Conservation (phyloP, 53 echinoderm and acorn worm species). For the Mesocentrotus franciscanus region DNA sequence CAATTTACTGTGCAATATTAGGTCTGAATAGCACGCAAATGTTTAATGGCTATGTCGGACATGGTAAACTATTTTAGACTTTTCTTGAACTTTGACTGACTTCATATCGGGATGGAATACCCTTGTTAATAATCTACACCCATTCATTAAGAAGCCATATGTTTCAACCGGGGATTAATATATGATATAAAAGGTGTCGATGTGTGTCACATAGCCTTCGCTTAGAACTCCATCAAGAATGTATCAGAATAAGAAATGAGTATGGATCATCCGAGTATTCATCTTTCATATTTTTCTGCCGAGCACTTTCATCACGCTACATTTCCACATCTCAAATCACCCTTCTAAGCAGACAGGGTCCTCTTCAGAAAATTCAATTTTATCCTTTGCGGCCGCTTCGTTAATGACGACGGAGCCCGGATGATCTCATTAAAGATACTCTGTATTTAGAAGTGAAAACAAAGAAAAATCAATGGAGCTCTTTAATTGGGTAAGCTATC, state of each 20-base stretch:
- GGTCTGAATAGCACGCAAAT: not conserved
- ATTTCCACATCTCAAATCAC: not conserved
- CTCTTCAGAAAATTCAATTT: conserved; percentile 49
- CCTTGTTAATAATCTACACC: not conserved
- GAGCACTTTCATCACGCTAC: not conserved
- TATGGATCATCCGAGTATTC: not conserved
- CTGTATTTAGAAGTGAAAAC: conserved; percentile 27
- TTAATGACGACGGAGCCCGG: conserved; percentile 42
- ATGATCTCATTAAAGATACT: conserved; percentile 58
- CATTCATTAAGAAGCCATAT: not conserved
- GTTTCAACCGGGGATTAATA: not conserved
- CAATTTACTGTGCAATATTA: not conserved
- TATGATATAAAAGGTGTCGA: not conserved
- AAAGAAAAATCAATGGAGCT: conserved; percentile 50
- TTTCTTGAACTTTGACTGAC: not conserved
- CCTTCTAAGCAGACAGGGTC: not conserved
- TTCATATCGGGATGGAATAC: not conserved
- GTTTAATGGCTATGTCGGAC: not conserved
- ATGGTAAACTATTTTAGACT: not conserved
- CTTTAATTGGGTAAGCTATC: conserved; percentile 40
- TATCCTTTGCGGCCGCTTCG: conserved; percentile 5
- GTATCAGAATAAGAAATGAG: not conserved
- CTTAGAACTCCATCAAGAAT: not conserved
- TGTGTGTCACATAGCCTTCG: not conserved
- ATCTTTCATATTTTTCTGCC: not conserved